phyloP scores from a whole-genome alignment of 2,888 invertebrate genomes.

The Chymomyza amoena region DNA sequence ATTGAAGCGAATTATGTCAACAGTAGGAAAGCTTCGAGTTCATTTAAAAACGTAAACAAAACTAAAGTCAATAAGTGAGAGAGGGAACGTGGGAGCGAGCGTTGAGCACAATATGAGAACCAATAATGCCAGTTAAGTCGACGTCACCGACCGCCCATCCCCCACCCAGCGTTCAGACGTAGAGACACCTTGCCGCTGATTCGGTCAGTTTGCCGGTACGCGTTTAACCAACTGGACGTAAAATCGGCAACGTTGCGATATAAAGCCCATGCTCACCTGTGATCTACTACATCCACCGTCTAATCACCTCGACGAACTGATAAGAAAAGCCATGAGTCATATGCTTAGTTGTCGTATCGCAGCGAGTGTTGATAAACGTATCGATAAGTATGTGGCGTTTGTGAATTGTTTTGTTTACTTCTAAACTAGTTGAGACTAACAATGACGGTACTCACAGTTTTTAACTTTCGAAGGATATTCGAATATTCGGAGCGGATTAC shows the following conservation, averaged over 20 bases:
- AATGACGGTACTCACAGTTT: not conserved
- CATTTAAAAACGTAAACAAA: slow-evolving; percentile 4
- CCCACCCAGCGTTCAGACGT: slow-evolving; percentile 21
- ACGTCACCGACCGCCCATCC: slow-evolving; percentile 12
- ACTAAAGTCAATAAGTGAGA: not conserved
- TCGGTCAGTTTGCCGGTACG: slow-evolving; percentile 63
- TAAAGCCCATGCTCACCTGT: not conserved
- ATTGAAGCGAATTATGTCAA: slow-evolving; percentile 52
- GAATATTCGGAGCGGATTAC: too few relatives aligned
- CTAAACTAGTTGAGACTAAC: not conserved
- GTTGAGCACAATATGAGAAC: not conserved
- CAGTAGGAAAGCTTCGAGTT: slow-evolving; percentile 37
- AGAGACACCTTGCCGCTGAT: slow-evolving; percentile 19
- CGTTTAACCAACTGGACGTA: slow-evolving; percentile 56
- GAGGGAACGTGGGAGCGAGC: not conserved
- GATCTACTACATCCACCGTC: not conserved
- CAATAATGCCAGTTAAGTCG: slow-evolving; percentile 63
- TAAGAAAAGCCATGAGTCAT: not conserved
- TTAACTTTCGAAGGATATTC: not conserved
- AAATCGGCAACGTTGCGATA: slow-evolving; percentile 5
- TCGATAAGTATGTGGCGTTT: not conserved
- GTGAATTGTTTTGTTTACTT: slow-evolving; percentile 1
- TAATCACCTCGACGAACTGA: not conserved
- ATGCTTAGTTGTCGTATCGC: not conserved
- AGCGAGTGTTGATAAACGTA: not conserved